Evolutionary conservation across 2,797 vertebrate species (phyloP), one percentile per base, ranked within the genome.

Genomic region (Liparis tanakae): DNA sequence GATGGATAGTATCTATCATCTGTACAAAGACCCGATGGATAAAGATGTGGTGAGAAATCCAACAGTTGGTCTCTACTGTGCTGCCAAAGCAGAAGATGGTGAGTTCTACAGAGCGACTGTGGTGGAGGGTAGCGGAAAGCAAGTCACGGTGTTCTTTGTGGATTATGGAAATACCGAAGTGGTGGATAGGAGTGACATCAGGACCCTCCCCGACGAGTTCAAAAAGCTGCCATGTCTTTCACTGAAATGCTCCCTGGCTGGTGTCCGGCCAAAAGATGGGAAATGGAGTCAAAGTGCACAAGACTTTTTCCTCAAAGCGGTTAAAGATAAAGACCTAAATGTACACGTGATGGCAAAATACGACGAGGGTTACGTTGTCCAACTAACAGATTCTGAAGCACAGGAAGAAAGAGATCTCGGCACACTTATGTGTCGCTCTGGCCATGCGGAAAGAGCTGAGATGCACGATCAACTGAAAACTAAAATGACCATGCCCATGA

Each of bases 91-190:
- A 80, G 92, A 89, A 2, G 95, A 98, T 66, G 92, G 92, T 10
- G 88, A 87, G 14, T 97, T 96, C 75, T 96, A 95, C 70, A 94
- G 97, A 83, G 97, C 95, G 0, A 36, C 89, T 43, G 88, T 99
- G 74, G 74, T 65, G 72, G 88, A 94, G 67, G 91, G 95, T 25
- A 78, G 77, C 6, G 78, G 94, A 1, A 81, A 87, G 1, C 85
- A 93, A 43, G 71, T 90, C 5, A 91, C 89, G 37, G 90, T 97
- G 30, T 93, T 95, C 71, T 92, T 97, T 77, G 81, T 97, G 17
- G 98, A 99, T 83, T 94, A 91, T 68, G 97, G 98, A 79, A 95
- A 92, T 60, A 91, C 79, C 0, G 94, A 96, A 84, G 73, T 80
- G 1, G 93, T 98, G 68, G 91, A 94, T 30, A 66, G 41, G 70